Conservation (phyloP, 1,140 invertebrate genomes). For the Atopsyche davidsoni region DNA sequence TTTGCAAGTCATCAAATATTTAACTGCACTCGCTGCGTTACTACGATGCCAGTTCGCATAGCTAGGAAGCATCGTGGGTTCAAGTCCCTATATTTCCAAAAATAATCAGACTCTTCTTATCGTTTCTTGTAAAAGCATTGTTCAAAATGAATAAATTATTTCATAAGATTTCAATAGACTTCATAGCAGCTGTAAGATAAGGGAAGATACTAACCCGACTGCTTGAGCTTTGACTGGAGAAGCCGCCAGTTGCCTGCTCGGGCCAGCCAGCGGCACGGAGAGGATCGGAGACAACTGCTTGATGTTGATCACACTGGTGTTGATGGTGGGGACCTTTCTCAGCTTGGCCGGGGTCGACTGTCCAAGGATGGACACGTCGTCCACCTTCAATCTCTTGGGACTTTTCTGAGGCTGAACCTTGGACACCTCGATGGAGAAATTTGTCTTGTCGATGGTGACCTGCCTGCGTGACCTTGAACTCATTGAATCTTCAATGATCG, state of each 20-base stretch:
- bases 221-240: not conserved
- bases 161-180: too few species aligned
- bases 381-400: not conserved
- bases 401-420: conserved; percentile 12
- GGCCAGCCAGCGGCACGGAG: not conserved
- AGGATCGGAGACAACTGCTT: conserved; percentile 25
- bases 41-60: too few species aligned
- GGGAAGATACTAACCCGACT: too few species aligned
- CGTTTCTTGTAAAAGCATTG: too few species aligned
- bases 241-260: not conserved
- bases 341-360: conserved; percentile 26
- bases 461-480: conserved; percentile 20
- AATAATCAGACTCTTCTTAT: too few species aligned
- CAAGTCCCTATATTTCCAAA: too few species aligned
- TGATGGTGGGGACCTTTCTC: not conserved
- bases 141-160: too few species aligned
- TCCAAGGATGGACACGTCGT: conserved; percentile 21
- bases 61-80: too few species aligned
- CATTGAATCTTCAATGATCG: conserved; percentile 3
- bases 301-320: conserved; percentile 16
- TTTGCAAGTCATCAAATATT: too few species aligned
- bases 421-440: conserved; percentile 22
- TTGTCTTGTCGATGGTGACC: conserved; percentile 23
- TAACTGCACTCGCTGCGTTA: too few species aligned
- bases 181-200: too few species aligned